phyloP scores from a whole-genome alignment of 2,888 invertebrate species.

The Elysia crispata region DNA sequence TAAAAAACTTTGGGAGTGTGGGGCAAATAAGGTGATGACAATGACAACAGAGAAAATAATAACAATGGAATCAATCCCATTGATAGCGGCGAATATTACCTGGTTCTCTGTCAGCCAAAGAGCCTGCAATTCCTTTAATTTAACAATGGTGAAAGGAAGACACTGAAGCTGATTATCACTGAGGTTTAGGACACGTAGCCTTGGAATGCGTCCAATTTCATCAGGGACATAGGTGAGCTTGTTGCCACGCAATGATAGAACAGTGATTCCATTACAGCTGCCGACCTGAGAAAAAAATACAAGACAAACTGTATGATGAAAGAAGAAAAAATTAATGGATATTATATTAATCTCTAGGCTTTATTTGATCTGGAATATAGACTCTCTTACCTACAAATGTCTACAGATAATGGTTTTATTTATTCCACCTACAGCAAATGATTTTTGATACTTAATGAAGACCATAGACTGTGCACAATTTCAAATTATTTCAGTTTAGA shows the following conservation, averaged over 20 bases:
- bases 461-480: neutral
- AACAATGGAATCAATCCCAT: too few species aligned
- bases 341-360: too few species aligned
- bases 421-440: slow-evolving; percentile 24
- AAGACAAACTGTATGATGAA: too few species aligned
- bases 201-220: slow-evolving; percentile 91
- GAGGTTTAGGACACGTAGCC: slow-evolving; percentile 90
- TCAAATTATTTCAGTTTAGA: too few species aligned
- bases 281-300: slow-evolving; percentile 82
- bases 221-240: slow-evolving; percentile 89
- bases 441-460: slow-evolving; percentile 2
- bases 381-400: too few species aligned
- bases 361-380: too few species aligned
- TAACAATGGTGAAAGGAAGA: slow-evolving; percentile 92
- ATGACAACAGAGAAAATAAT: too few species aligned
- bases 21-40: too few species aligned
- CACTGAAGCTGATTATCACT: slow-evolving; percentile 89
- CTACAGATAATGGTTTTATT: neutral
- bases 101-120: slow-evolving; percentile 94
- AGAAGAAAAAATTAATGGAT: too few species aligned
- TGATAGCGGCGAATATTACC: slow-evolving; percentile 60
- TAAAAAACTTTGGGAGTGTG: too few species aligned
- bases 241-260: slow-evolving; percentile 90
- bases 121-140: slow-evolving; percentile 84
- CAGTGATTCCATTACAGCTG: slow-evolving; percentile 89